Base-by-base conservation (phyloP, 2,888 invertebrate species). In the Graphium colonna region DNA sequence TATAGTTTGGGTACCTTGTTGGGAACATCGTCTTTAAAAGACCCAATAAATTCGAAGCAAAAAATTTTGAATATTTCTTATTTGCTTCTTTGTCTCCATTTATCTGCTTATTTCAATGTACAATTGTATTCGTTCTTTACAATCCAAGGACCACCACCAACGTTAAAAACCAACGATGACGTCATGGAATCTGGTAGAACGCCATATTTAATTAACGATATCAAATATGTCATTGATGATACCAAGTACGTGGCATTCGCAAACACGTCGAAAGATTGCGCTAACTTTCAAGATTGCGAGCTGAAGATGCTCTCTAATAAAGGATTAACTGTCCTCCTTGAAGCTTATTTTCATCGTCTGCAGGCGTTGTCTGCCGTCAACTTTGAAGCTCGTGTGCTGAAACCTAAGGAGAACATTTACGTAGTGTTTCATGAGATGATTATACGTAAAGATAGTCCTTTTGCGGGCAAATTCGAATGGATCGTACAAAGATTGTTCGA, bases 101-200 rank as follows among this genome's bases (percentile, higher is more conserved):
- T n/a, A n/a, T n/a, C n/a, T 87, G 72, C 71, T 1, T 88, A 79
- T 39, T 62, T 84, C 1, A 73, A 72, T 55, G 69, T 78, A 8
- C 76, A 84, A 33, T 60, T 86, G 21, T 86, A 74, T 64, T 75
- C 78, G 0, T 86, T 79, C 51, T 66, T 82, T 0, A 85, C 87
- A 0, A 75, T 88, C n/a, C 63, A 63, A 12, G 59, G 63, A 0
- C 80, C 86, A 13, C 81, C 86, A 3, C 59, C 68, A 3, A 59
- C 65, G 8, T 71, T 73, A 1, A 71, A 65, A 57, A 77, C 73
- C 0, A 75, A 73, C 9, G 69, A 73, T 0, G 82, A 79, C 0
- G 31, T 86, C 0, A 71, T 74, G 57, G 43, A 57, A 12, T 83
- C 85, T 0, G 76, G 75, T 0, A 67, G 67, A 56, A 64, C 43